phyloP scores from a whole-genome alignment of 2,113 vertebrate species.

The Indicator maculatus region DNA sequence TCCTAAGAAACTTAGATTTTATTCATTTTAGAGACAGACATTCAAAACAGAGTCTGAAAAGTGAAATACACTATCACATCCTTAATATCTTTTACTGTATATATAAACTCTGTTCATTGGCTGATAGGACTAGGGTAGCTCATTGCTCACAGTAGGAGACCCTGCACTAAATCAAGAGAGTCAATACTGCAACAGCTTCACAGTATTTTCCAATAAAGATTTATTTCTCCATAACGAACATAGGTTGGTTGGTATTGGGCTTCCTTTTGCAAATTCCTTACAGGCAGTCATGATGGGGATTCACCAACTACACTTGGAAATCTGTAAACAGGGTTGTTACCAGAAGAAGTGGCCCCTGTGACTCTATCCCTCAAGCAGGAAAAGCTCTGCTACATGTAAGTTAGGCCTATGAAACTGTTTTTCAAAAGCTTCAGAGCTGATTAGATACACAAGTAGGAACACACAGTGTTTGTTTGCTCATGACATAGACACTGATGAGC shows the following conservation, averaged over 20 bases:
- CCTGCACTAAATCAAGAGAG: background rate
- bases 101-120: background rate
- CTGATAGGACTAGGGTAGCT: background rate
- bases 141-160: background rate
- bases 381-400: background rate
- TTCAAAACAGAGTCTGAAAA: background rate
- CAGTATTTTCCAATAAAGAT: background rate
- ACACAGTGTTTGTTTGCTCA: background rate
- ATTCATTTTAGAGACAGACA: background rate
- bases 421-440: background rate
- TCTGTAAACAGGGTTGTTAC: rapidly evolving
- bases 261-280: background rate
- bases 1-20: background rate
- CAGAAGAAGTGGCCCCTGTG: background rate
- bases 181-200: background rate
- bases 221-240: background rate
- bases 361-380: background rate
- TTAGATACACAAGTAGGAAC: background rate
- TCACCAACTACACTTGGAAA: background rate
- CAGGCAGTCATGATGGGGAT: background rate
- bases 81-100: background rate
- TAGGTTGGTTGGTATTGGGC: background rate
- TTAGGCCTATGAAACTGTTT: background rate
- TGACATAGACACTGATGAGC: background rate
- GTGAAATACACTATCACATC: background rate